Base-by-base conservation (phyloP, 2,888 invertebrate species). In the Uloborus plumipes region DNA sequence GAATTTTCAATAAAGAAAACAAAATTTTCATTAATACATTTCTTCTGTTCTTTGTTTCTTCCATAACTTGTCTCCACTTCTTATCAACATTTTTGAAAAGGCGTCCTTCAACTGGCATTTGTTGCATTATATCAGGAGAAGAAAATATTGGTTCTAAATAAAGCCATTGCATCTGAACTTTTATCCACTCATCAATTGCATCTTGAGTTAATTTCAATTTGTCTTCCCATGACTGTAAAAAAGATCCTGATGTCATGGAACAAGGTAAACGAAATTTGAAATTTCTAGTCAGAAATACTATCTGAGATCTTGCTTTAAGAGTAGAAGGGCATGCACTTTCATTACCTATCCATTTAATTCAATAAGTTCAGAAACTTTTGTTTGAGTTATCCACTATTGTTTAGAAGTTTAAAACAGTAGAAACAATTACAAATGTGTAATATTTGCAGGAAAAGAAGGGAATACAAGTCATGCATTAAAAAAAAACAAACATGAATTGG, bases 91-190 rank as follows among this genome's bases (percentile, higher is more conserved):
- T 93, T 84, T 88, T 76, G 65, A 95, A 96, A 89, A 95, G 91
- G 2, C 92, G 91, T 58, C 94, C 94, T 89, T 96, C 95, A 88
- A 94, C 94, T 0, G 95, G 95, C 93, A 96, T 94, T 89, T 95
- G 95, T 13, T 93, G 92, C 76, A 94, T 93, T 84, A 96, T 95
- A 87, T 95, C 95, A 89, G 94, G 94, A 2, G 95, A 95, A 51
- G 94, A 94, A 89, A 96, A 96, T 87, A 96, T 95, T 0, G 95
- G 95, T 86, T 95, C 90, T 84, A 96, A 90, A 88, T 96, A 95
- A 84, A 95, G 90, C 95, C 96, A 96, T 84, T 94, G 94, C 72
- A 93, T 91, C 90, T 96, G 95, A 39, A 95, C 94, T 91, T 94
- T 94, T 50, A 94, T 92, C 95, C 95, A 95, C 89, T 94, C 94